Evolutionary conservation across 2,888 invertebrate genomes (phyloP).

Genomic region (Tineola bisselliella): DNA sequence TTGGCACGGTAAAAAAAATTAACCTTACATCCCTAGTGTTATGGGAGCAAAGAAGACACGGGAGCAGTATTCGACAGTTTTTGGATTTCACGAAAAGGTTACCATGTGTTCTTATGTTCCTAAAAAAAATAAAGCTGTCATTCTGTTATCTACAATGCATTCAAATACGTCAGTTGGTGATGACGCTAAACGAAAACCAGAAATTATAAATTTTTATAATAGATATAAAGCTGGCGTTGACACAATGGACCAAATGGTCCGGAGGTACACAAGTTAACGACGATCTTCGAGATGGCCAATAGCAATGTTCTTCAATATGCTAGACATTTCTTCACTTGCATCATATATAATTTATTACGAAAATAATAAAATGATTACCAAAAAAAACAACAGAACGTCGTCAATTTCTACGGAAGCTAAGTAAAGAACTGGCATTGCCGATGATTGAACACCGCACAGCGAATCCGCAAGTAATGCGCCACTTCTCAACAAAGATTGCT

Average conservation of each 20-base stretch:
- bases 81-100: slow-evolving; percentile 14
- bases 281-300: not conserved
- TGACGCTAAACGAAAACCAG: not conserved
- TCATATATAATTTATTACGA: not conserved
- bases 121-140: slow-evolving; percentile 16
- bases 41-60: slow-evolving; percentile 11
- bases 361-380: slow-evolving; percentile 1
- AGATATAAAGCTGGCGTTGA: not conserved
- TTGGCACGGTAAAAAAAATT: slow-evolving; percentile 2
- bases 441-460: not conserved
- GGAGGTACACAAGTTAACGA: not conserved
- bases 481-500: slow-evolving; percentile 1
- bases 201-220: not conserved
- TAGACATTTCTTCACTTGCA: slow-evolving; percentile 5
- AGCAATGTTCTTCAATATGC: not conserved
- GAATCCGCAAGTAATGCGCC: slow-evolving; percentile 3
- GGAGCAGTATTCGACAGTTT: slow-evolving; percentile 13
- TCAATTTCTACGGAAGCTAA: not conserved
- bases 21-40: slow-evolving; percentile 13
- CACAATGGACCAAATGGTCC: not conserved
- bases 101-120: slow-evolving; percentile 13
- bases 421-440: not conserved
- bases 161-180: not conserved
- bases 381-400: slow-evolving; percentile 6
- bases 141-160: not conserved